Percentiles rank a stretch among this genome's conserved stretches.
phyloP scores from a whole-genome alignment of 2,113 vertebrate species.

The Aphyosemion australe region DNA sequence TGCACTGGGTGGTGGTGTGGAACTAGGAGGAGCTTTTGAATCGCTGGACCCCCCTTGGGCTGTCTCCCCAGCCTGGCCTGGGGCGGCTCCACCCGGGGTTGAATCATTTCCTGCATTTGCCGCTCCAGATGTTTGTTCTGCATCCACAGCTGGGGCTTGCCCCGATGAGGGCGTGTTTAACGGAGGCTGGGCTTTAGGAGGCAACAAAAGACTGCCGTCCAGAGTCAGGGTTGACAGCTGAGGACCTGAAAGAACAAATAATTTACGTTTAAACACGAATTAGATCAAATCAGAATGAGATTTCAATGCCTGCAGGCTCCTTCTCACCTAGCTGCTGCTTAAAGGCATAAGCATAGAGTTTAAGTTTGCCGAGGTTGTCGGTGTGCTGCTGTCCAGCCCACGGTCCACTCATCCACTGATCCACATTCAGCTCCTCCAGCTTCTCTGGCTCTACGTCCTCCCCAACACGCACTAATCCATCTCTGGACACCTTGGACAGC shows the following conservation, averaged over 20 bases:
- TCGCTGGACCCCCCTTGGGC: slow-evolving; percentile 76
- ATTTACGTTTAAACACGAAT: not conserved
- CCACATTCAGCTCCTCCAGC: slow-evolving; percentile 85
- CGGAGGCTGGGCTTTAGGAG: slow-evolving; percentile 84
- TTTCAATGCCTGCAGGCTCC: not conserved
- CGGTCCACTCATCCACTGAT: slow-evolving; percentile 88
- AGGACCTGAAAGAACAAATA: slow-evolving; percentile 78
- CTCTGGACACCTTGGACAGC: slow-evolving; percentile 91
- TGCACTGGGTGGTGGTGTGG: slow-evolving; percentile 72
- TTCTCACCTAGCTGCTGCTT: slow-evolving; percentile 90
- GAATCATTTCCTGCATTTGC: slow-evolving; percentile 70
- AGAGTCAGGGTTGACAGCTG: slow-evolving; percentile 89
- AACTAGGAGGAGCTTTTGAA: slow-evolving; percentile 74
- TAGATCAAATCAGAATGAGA: not conserved
- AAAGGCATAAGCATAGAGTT: slow-evolving; percentile 92
- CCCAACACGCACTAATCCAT: slow-evolving; percentile 90
- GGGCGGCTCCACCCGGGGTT: slow-evolving; percentile 60
- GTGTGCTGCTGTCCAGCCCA: slow-evolving; percentile 88
- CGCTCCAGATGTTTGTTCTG: slow-evolving; percentile 70
- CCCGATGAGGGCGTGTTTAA: slow-evolving; percentile 57
- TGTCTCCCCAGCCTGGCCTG: slow-evolving; percentile 75
- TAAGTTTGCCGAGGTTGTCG: slow-evolving; percentile 93
- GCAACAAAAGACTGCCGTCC: slow-evolving; percentile 89
- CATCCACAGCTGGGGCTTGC: slow-evolving; percentile 71
- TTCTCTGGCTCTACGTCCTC: slow-evolving; percentile 80